Percentiles rank a stretch among this genome's conserved stretches.
Evolutionary conservation across 2,113 vertebrate genomes (phyloP).

Genomic region (Leucopsar rothschildi): DNA sequence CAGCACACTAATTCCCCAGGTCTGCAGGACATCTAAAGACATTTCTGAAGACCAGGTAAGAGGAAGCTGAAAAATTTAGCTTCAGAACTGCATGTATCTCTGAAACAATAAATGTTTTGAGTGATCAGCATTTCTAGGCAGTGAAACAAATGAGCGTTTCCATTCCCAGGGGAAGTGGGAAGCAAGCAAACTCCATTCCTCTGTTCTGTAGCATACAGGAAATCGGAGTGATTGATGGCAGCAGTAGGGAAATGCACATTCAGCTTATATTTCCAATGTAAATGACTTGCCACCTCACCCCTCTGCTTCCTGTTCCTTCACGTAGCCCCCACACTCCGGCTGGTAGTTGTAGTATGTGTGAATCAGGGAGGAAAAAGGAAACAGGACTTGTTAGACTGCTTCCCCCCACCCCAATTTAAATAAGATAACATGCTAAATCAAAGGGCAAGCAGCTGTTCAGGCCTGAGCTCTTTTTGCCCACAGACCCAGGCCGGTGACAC

Average conservation of each 20-base stretch:
- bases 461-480: not conserved
- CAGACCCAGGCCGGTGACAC: accelerated
- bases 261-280: constrained; percentile 45
- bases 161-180: constrained; percentile 19
- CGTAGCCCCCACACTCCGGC: not conserved
- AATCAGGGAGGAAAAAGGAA: not conserved
- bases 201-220: not conserved
- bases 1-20: not conserved
- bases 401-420: not conserved
- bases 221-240: constrained; percentile 46
- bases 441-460: not conserved
- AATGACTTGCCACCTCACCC: constrained; percentile 39
- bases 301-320: constrained; percentile 38
- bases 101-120: constrained; percentile 26
- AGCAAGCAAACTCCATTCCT: constrained; percentile 8
- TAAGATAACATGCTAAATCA: not conserved
- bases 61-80: not conserved
- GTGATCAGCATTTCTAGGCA: constrained; percentile 44
- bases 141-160: constrained; percentile 17
- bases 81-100: not conserved
- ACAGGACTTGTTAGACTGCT: not conserved
- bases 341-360: not conserved
- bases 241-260: constrained; percentile 48
- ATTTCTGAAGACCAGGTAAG: not conserved
- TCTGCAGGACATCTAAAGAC: not conserved